phyloP scores from a whole-genome alignment of 2,113 vertebrate genomes.

The Eulacestoma nigropectus region DNA sequence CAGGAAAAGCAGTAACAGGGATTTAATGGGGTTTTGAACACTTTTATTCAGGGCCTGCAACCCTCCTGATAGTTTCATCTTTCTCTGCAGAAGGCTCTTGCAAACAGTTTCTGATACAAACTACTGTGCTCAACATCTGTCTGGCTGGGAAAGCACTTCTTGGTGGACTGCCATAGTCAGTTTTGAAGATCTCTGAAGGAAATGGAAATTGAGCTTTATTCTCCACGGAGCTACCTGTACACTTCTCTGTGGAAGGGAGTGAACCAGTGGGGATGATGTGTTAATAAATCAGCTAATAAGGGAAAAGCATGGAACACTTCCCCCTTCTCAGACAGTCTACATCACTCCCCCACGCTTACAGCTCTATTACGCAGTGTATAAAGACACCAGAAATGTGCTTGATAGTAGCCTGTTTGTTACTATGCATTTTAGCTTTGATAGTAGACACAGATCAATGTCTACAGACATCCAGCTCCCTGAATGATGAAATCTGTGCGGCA shows the following conservation, averaged over 20 bases:
- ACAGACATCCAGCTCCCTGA: slow-evolving; percentile 9
- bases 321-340: neutral
- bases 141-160: neutral
- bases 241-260: neutral
- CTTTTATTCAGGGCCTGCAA: neutral
- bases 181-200: slow-evolving; percentile 18
- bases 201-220: slow-evolving; percentile 4
- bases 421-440: neutral
- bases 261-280: neutral
- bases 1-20: neutral
- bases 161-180: neutral
- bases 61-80: neutral
- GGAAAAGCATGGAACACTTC: neutral
- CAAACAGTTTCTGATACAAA: neutral
- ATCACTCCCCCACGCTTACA: neutral
- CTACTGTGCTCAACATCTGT: neutral
- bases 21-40: slow-evolving; percentile 30
- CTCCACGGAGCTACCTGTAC: neutral
- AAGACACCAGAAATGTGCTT: neutral
- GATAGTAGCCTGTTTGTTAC: neutral
- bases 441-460: neutral
- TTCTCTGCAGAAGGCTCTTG: neutral
- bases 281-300: slow-evolving; percentile 14
- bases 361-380: neutral
- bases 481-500: neutral